A percentile compares a stretch with the other conserved stretches of the same genome.
Conservation (phyloP, 2,797 vertebrate species). For the Otus scops region DNA sequence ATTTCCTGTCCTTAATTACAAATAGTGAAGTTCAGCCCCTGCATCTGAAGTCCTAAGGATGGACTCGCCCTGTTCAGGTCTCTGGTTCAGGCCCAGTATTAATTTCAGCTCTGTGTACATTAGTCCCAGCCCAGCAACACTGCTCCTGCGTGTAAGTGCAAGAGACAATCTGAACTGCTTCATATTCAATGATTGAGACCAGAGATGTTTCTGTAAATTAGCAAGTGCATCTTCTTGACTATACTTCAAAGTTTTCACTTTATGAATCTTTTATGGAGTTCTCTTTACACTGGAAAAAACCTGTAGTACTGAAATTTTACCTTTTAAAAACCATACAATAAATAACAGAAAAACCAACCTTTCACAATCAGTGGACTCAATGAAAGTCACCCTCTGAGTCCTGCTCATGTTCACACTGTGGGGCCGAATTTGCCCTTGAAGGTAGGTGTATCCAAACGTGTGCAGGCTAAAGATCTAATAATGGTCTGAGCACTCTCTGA, state of each 20-base stretch:
- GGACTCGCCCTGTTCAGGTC: neutral
- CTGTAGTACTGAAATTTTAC: neutral
- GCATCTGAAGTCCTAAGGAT: neutral
- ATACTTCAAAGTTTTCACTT: slow-evolving; percentile 14
- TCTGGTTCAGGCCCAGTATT: neutral
- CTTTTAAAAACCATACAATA: neutral
- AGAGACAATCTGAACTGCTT: neutral
- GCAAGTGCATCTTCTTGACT: neutral
- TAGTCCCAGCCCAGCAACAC: neutral
- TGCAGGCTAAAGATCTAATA: neutral
- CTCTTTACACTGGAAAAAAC: neutral
- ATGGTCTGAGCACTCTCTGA: neutral
- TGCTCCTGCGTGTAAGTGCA: neutral
- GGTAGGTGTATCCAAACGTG: accelerated
- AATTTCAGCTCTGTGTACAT: accelerated
- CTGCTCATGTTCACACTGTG: accelerated
- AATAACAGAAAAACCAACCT: accelerated
- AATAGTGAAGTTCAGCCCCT: neutral
- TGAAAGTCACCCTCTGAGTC: neutral
- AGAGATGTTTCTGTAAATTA: neutral
- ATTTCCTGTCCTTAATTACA: neutral
- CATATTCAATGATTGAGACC: neutral
- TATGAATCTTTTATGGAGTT: slow-evolving; percentile 41
- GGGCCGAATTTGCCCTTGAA: neutral
- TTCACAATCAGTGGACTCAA: neutral